These are phyloP conservation scores for Drosophila elegans DNA, from an alignment of 1,140 invertebrate genomes.

Conservation along the genomic window DNA sequence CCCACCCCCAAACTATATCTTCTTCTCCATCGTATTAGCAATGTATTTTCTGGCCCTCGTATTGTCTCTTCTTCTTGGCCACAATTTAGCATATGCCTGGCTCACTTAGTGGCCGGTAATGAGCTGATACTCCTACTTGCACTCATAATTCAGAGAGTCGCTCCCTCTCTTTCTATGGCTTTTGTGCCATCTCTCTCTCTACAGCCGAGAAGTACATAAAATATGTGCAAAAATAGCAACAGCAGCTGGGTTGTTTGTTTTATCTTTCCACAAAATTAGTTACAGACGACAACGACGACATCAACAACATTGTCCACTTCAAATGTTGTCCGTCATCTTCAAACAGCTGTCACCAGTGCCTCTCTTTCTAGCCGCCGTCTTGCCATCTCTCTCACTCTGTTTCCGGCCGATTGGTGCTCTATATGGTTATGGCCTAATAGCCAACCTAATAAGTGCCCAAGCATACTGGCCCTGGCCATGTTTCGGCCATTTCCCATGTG, in stretches of 20 bases:
- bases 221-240: constrained; percentile 50
- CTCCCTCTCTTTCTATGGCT: background rate
- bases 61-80: constrained; percentile 24
- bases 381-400: background rate
- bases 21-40: background rate
- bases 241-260: constrained; percentile 42
- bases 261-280: constrained; percentile 75
- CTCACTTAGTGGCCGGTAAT: constrained; percentile 64
- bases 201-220: constrained; percentile 46
- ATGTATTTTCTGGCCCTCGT: background rate
- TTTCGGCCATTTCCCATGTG: constrained; percentile 76
- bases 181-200: constrained; percentile 7
- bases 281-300: constrained; percentile 62
- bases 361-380: background rate
- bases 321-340: constrained; percentile 76
- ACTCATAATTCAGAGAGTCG: constrained; percentile 47
- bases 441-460: constrained; percentile 63
- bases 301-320: constrained; percentile 48
- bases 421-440: constrained; percentile 76
- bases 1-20: background rate
- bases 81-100: constrained; percentile 60
- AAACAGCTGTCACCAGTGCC: constrained; percentile 42
- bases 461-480: constrained; percentile 41
- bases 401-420: constrained; percentile 51
- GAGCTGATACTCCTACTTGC: constrained; percentile 32